Conservation (phyloP, 2,888 invertebrate species). For the Lydus trimaculatus region DNA sequence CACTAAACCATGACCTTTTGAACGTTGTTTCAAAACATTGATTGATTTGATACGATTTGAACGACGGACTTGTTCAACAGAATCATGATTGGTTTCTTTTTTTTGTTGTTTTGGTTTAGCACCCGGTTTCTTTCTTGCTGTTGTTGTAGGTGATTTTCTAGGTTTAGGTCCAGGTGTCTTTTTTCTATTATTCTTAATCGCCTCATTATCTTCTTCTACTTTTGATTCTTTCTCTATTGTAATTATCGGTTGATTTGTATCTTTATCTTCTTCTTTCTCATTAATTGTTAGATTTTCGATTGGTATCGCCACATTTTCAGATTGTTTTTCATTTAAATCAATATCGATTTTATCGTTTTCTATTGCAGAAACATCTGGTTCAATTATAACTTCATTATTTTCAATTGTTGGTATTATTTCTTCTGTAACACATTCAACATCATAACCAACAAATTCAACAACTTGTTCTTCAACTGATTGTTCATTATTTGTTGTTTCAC, state of each 20-base stretch:
- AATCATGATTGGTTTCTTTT: constrained; percentile 15
- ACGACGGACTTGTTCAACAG: constrained; percentile 64
- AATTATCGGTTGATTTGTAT: constrained; percentile 14
- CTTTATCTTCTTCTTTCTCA: background rate
- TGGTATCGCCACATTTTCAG: background rate
- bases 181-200: constrained; percentile 14
- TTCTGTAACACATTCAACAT: constrained; percentile 47
- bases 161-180: constrained; percentile 9
- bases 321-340: constrained; percentile 10
- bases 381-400: constrained; percentile 32
- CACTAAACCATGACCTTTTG: constrained; percentile 71
- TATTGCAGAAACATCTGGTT: constrained; percentile 14
- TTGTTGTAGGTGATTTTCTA: constrained; percentile 16
- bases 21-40: constrained; percentile 71
- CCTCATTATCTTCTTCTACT: constrained; percentile 9
- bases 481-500: constrained; percentile 20
- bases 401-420: constrained; percentile 32
- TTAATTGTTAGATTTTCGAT: constrained; percentile 12
- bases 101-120: constrained; percentile 26
- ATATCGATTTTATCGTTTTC: constrained; percentile 11
- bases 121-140: constrained; percentile 28
- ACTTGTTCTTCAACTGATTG: constrained; percentile 31
- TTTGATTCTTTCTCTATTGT: constrained; percentile 16
- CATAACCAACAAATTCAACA: constrained; percentile 33
- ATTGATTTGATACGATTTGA: constrained; percentile 81